phyloP scores from a whole-genome alignment of 92 coral and sea anemone genomes.

The Muricea muricata region DNA sequence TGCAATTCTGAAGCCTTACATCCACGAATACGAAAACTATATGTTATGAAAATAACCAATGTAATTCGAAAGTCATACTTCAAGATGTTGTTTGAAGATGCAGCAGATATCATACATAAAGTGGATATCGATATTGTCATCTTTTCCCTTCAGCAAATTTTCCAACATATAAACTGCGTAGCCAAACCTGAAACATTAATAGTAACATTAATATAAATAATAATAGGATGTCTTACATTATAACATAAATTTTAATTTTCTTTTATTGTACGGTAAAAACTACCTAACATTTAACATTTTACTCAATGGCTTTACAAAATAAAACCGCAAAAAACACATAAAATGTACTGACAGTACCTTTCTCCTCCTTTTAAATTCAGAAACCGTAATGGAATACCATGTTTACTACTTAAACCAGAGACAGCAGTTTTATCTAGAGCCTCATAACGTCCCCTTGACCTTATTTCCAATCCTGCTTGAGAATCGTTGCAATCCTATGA shows the following conservation, averaged over 20 bases:
- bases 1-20: too few species aligned
- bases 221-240: too few species aligned
- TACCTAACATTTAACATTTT: too few species aligned
- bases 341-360: background rate
- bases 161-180: slow-evolving; percentile 19
- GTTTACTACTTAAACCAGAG: background rate
- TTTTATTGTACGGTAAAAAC: too few species aligned
- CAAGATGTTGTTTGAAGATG: slow-evolving; percentile 63
- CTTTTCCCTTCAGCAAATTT: background rate
- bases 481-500: slow-evolving; percentile 1
- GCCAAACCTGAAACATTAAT: too few species aligned
- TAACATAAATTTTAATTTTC: too few species aligned
- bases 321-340: background rate
- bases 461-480: slow-evolving; percentile 1
- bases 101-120: slow-evolving; percentile 72
- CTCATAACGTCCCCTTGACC: background rate
- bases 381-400: background rate
- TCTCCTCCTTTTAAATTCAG: slow-evolving; percentile 17
- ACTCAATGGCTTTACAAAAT: too few species aligned
- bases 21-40: too few species aligned
- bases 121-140: slow-evolving; percentile 36
- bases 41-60: too few species aligned
- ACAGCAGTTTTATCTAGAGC: slow-evolving; percentile 7
- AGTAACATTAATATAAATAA: too few species aligned
- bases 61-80: slow-evolving; percentile 9